phyloP scores from a whole-genome alignment of 2,888 invertebrate genomes.

The Microctonus aethiopoides region DNA sequence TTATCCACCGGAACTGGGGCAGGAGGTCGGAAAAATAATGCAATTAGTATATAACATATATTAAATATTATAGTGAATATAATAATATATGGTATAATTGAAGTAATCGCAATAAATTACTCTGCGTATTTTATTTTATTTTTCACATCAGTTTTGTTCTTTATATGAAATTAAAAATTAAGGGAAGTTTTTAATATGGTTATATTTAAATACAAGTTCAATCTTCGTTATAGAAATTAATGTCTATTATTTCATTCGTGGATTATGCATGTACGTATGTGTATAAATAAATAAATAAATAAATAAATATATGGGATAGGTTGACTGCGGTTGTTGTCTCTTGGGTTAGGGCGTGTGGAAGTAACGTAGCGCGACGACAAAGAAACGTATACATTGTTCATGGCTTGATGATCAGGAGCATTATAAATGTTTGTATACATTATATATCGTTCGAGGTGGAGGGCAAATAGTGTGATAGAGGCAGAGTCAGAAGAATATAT shows the following conservation, averaged over 20 bases:
- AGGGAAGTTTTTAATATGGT: no score
- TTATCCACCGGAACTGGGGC: slow-evolving; percentile 34
- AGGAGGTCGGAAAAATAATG: slow-evolving; percentile 33
- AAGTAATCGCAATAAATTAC: no score
- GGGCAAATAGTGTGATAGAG: slow-evolving; percentile 6
- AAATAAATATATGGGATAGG: slow-evolving; percentile 11
- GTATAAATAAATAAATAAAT: background rate
- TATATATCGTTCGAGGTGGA: slow-evolving; percentile 7
- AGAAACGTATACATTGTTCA: slow-evolving; percentile 30
- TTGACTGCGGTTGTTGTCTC: background rate
- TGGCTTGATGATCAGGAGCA: slow-evolving; percentile 31
- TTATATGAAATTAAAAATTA: no score
- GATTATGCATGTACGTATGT: background rate
- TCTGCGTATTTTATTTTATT: no score
- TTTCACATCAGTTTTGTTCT: no score
- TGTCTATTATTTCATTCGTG: no score
- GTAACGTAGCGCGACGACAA: slow-evolving; percentile 24
- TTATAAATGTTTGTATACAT: background rate
- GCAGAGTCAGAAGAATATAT: slow-evolving; percentile 18
- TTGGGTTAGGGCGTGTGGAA: slow-evolving; percentile 16
- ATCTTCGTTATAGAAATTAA: no score
- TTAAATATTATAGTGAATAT: background rate
- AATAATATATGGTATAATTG: no score
- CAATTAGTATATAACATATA: background rate
- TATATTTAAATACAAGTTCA: no score